Evolutionary conservation across 2,888 invertebrate species (phyloP).

Genomic region (Pilophorus perplexus): DNA sequence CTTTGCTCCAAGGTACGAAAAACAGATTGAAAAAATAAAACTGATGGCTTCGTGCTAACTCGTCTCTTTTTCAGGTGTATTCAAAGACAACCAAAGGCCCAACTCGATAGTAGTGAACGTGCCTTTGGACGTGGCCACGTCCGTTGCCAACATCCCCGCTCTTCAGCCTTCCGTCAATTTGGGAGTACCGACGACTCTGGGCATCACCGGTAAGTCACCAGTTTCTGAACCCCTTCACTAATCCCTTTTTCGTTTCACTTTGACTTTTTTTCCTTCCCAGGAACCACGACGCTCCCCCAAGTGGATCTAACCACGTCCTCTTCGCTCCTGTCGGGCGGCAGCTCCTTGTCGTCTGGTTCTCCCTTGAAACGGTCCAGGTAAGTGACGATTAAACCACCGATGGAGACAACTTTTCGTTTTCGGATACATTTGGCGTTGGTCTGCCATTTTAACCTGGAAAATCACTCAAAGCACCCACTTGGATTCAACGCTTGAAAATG

Average conservation of each 20-base stretch:
- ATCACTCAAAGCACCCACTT: too few relatives aligned
- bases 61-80: not conserved
- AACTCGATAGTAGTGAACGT: slow-evolving; percentile 61
- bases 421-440: too few relatives aligned
- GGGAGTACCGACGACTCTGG: not conserved
- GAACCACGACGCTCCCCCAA: slow-evolving; percentile 11
- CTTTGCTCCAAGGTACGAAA: slow-evolving; percentile 25
- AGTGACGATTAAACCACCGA: too few relatives aligned
- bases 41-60: not conserved
- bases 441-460: too few relatives aligned
- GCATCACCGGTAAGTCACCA: too few relatives aligned
- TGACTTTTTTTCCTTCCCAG: not conserved
- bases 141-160: not conserved
- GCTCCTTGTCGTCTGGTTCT: not conserved
- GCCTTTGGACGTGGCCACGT: slow-evolving; percentile 55
- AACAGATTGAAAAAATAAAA: not conserved
- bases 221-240: too few relatives aligned
- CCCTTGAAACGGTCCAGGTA: slow-evolving; percentile 4
- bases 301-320: slow-evolving; percentile 19
- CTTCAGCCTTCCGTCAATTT: not conserved
- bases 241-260: too few relatives aligned
- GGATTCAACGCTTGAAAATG: too few relatives aligned
- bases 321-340: slow-evolving; percentile 10
- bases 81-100: slow-evolving; percentile 37
- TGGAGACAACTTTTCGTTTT: too few relatives aligned